Evolutionary conservation across 2,797 vertebrate genomes (phyloP).

Genomic region (Crenichthys baileyi): DNA sequence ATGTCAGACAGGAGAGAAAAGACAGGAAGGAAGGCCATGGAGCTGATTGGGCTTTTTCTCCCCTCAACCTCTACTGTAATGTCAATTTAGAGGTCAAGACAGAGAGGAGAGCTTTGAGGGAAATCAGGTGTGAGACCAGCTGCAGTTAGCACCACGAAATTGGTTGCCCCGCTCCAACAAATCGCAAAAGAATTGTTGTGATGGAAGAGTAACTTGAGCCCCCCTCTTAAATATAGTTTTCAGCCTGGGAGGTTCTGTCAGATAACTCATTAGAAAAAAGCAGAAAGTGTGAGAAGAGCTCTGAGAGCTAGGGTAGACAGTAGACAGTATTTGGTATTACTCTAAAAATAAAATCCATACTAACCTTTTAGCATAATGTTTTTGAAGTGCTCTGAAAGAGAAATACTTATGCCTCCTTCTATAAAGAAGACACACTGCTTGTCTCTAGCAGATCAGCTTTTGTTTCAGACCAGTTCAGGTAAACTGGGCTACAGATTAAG

Average conservation of each 20-base stretch:
- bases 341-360: background rate
- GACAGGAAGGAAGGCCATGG: slow-evolving; percentile 15
- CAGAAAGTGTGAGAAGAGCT: slow-evolving; percentile 12
- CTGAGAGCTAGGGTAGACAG: background rate
- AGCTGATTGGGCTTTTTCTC: slow-evolving; percentile 10
- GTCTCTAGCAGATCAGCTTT: background rate
- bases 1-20: slow-evolving; percentile 23
- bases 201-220: slow-evolving; percentile 38
- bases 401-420: background rate
- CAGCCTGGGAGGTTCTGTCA: slow-evolving; percentile 6
- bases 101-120: slow-evolving; percentile 16
- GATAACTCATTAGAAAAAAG: slow-evolving; percentile 24
- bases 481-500: background rate
- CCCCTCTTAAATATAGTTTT: slow-evolving; percentile 13
- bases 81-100: slow-evolving; percentile 24
- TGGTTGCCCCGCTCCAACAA: slow-evolving; percentile 29
- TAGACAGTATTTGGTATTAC: no score
- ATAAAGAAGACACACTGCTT: background rate
- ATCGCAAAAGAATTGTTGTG: slow-evolving; percentile 25
- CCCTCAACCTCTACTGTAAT: slow-evolving; percentile 39
- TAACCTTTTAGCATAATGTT: slow-evolving; percentile 5
- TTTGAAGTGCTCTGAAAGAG: background rate
- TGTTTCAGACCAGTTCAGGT: background rate
- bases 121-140: slow-evolving; percentile 32
- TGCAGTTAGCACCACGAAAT: slow-evolving; percentile 34